These are phyloP conservation scores for Episyrphus balteatus DNA, from an alignment of 1,140 invertebrate species.

Conservation along the genomic window DNA sequence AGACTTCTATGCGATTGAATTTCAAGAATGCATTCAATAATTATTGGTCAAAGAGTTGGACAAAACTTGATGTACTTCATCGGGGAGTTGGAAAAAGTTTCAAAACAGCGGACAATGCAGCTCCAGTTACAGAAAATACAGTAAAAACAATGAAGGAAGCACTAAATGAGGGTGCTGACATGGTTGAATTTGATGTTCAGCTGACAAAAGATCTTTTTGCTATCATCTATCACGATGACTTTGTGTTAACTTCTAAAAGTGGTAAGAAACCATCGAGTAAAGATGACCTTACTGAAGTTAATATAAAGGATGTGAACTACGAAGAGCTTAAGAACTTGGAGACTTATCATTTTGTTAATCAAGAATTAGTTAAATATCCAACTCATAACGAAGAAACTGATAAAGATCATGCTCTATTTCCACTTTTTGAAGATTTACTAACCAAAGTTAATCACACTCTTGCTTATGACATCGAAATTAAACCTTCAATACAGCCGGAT, in stretches of 20 bases:
- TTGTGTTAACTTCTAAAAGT: not conserved
- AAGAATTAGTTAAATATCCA: no score
- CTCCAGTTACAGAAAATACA: conserved; percentile 17
- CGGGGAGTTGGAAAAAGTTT: conserved; percentile 61
- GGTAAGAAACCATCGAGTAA: not conserved
- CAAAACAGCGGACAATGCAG: conserved; percentile 44
- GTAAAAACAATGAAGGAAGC: conserved; percentile 13
- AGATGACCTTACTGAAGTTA: no score
- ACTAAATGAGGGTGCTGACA: conserved; percentile 9
- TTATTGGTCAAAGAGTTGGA: conserved; percentile 69
- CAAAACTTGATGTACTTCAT: conserved; percentile 78
- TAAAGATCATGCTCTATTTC: conserved; percentile 65
- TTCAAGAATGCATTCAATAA: conserved; percentile 67
- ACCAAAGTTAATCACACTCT: conserved; percentile 60
- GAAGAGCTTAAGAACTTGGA: no score
- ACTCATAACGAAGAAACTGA: no score
- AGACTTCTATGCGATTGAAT: not conserved
- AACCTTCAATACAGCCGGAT: conserved; percentile 71
- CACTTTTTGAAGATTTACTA: conserved; percentile 66
- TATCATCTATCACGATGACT: conserved; percentile 20
- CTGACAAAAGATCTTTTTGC: conserved; percentile 24
- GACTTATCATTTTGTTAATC: no score
- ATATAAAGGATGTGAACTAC: no score
- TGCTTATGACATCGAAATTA: conserved; percentile 91
- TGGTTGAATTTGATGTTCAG: conserved; percentile 26